phyloP scores from a whole-genome alignment of 1,140 invertebrate species.

The Cardiocondyla obscurior region DNA sequence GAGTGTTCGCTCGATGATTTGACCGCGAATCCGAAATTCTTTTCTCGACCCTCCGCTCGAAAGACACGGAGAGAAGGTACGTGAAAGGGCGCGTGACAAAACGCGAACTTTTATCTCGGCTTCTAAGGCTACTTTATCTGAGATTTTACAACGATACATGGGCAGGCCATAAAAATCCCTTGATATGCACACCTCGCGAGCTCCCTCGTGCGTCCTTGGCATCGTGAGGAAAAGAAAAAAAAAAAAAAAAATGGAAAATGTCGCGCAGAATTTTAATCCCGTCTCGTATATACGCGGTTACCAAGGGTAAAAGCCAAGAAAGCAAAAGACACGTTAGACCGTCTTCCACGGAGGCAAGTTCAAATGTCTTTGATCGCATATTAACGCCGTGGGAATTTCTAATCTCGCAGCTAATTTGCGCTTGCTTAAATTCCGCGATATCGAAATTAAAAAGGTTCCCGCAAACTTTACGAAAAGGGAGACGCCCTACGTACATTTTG shows the following conservation, averaged over 20 bases:
- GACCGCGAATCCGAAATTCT: background rate
- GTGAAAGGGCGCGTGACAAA: background rate
- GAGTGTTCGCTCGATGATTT: background rate
- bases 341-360: background rate
- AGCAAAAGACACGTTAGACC: background rate
- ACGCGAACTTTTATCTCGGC: background rate
- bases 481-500: no score
- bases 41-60: background rate
- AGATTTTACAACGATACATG: slow-evolving; percentile 52
- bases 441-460: background rate
- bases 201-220: slow-evolving; percentile 71
- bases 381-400: background rate
- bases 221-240: slow-evolving; percentile 68
- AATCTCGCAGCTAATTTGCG: background rate
- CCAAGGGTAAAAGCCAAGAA: background rate
- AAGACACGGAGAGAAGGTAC: background rate
- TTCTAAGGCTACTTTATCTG: background rate
- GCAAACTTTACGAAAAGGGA: background rate
- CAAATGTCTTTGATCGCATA: background rate
- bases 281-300: slow-evolving; percentile 7
- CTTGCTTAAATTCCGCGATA: background rate
- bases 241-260: slow-evolving; percentile 76
- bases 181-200: slow-evolving; percentile 72
- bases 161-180: slow-evolving; percentile 69
- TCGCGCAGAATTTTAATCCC: slow-evolving; percentile 77